Evolutionary conservation across 2,113 vertebrate genomes (phyloP).

Genomic region (Micromys minutus): DNA sequence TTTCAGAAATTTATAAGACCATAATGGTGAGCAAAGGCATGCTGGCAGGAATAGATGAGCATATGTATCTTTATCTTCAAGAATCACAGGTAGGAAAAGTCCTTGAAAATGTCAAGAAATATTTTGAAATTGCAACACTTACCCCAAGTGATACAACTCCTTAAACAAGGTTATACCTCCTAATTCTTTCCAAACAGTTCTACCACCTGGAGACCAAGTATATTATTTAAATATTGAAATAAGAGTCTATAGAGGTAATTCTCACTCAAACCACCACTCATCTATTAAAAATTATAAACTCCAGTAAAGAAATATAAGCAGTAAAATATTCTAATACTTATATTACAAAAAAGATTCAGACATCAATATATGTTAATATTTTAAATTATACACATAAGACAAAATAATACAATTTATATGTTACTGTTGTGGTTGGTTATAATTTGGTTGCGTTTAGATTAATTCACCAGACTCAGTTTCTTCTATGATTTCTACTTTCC

Average conservation of each 20-base stretch:
- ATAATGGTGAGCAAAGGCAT: neutral
- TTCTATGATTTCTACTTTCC: neutral
- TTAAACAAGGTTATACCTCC: neutral
- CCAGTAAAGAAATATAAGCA: neutral
- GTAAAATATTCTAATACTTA: neutral
- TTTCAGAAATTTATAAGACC: neutral
- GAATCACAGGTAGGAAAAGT: fast-evolving
- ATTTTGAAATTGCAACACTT: neutral
- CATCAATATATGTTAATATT: slow-evolving; percentile 22
- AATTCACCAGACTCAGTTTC: neutral
- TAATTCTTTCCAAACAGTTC: neutral
- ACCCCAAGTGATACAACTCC: neutral
- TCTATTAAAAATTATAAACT: slow-evolving; percentile 12
- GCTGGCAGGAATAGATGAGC: neutral
- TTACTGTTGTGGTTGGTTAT: neutral
- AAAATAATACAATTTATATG: neutral
- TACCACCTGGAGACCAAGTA: neutral
- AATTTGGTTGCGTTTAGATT: neutral
- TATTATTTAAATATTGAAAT: neutral
- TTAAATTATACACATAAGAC: neutral
- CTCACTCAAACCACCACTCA: neutral
- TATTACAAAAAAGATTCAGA: neutral
- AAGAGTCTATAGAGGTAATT: neutral
- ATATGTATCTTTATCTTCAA: neutral
- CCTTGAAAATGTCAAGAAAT: neutral